Conservation (phyloP, 2,113 vertebrate species). For the Spheniscus mendiculus region DNA sequence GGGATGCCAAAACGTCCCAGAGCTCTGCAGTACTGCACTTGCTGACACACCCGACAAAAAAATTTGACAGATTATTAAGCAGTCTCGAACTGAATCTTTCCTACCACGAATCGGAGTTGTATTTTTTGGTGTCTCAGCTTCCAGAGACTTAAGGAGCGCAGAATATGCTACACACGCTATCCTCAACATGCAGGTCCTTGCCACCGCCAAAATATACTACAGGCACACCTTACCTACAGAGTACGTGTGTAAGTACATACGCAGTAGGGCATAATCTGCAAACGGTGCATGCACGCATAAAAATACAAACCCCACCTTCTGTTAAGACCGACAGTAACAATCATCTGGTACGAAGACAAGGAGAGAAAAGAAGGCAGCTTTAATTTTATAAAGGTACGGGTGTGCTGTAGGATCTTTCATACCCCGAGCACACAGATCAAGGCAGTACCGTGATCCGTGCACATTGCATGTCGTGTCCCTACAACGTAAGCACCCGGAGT, state of each 20-base stretch:
- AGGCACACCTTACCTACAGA: not conserved
- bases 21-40: not conserved
- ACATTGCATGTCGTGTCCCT: not conserved
- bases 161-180: not conserved
- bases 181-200: not conserved
- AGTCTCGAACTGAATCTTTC: not conserved
- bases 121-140: not conserved
- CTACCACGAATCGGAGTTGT: rapidly evolving
- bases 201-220: not conserved
- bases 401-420: not conserved
- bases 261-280: not conserved
- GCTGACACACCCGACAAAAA: not conserved
- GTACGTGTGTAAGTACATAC: rapidly evolving
- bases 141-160: not conserved
- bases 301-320: not conserved
- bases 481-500: not conserved
- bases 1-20: not conserved
- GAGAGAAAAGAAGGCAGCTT: not conserved
- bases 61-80: not conserved
- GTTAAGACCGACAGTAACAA: not conserved
- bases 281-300: rapidly evolving
- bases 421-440: not conserved
- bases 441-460: not conserved
- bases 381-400: not conserved
- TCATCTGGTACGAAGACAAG: not conserved